phyloP scores from a whole-genome alignment of 2,888 invertebrate genomes.

The Epirrita christyi region DNA sequence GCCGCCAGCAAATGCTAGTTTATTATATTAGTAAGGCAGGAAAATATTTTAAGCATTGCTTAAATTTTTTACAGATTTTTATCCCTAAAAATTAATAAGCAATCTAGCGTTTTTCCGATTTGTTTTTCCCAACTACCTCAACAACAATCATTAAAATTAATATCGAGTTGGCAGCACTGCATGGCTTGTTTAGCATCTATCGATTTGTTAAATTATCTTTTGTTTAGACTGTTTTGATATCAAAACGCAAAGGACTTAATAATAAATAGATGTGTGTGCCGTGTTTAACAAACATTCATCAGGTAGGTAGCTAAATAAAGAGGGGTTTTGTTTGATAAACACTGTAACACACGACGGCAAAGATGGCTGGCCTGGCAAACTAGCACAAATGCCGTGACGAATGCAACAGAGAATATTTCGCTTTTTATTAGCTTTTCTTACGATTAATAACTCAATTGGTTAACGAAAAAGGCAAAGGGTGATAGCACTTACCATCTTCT shows the following conservation, averaged over 20 bases:
- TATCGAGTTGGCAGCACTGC: constrained; percentile 8
- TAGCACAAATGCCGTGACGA: neutral
- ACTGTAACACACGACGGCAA: neutral
- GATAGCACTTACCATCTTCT: constrained; percentile 22
- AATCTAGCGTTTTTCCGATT: neutral
- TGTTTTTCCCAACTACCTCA: neutral
- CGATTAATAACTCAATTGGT: neutral
- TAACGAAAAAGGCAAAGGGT: neutral
- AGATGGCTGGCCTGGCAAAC: neutral
- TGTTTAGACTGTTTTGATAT: neutral
- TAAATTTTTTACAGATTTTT: too few species aligned
- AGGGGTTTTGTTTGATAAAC: neutral
- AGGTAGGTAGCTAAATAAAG: neutral
- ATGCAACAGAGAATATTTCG: neutral
- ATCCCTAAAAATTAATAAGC: too few species aligned
- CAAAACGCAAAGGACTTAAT: neutral
- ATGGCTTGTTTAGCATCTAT: constrained; percentile 2
- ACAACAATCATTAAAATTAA: neutral
- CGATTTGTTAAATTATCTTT: neutral
- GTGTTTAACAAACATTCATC: neutral
- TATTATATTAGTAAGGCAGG: too few species aligned
- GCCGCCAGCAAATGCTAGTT: too few species aligned
- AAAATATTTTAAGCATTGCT: too few species aligned
- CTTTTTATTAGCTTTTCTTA: neutral
- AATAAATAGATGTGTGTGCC: neutral